A percentile compares a stretch with the other conserved stretches of the same genome.
phyloP scores from a whole-genome alignment of 2,113 vertebrate genomes.

The Procavia capensis region DNA sequence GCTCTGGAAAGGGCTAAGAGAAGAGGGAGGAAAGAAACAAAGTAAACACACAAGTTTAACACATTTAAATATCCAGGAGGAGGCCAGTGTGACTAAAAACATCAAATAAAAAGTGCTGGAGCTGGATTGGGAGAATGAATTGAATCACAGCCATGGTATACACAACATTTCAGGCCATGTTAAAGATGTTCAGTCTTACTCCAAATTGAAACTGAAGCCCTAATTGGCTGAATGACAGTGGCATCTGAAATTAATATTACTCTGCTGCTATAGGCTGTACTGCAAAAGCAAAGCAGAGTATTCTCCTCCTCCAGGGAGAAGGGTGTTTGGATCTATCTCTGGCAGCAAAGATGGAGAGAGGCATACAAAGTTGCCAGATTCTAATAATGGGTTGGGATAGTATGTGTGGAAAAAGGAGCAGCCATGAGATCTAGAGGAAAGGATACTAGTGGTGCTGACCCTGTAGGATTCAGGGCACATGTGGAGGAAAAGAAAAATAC shows the following conservation, averaged over 20 bases:
- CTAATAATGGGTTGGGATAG: no score
- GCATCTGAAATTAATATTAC: neutral
- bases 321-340: neutral
- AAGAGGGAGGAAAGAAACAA: neutral
- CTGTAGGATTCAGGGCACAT: neutral
- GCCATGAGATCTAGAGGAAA: neutral
- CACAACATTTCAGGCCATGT: neutral
- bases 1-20: no score
- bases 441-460: no score
- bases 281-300: neutral
- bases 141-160: neutral
- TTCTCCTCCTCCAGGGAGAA: neutral
- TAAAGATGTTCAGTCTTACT: neutral
- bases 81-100: neutral
- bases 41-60: neutral
- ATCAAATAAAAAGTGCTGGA: neutral
- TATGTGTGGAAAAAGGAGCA: neutral
- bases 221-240: neutral
- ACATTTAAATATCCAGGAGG: neutral
- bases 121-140: neutral
- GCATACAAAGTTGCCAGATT: neutral
- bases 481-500: neutral
- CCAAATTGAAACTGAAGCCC: neutral
- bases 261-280: neutral
- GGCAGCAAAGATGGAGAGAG: neutral